These are phyloP conservation scores for Bembecia ichneumoniformis DNA, from an alignment of 2,888 invertebrate genomes.

Conservation along the genomic window DNA sequence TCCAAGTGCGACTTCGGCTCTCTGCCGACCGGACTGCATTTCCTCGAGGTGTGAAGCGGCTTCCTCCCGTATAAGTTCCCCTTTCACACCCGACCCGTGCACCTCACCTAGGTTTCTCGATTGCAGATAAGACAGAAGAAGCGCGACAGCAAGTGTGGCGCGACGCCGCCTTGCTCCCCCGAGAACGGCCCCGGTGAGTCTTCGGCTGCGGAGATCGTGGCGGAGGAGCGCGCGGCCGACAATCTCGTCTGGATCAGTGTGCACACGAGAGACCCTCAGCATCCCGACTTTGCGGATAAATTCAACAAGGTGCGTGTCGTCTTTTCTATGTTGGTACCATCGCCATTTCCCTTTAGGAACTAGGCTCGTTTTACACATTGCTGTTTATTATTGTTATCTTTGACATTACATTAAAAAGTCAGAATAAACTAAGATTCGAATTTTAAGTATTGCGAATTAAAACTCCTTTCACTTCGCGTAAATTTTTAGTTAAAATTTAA, in stretches of 20 bases:
- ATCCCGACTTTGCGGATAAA: slow-evolving; percentile 75
- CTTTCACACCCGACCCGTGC: background rate
- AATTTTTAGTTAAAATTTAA: too few relatives aligned
- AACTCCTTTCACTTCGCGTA: too few relatives aligned
- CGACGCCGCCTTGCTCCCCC: slow-evolving; percentile 79
- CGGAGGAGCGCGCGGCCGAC: slow-evolving; percentile 53
- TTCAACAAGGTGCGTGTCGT: slow-evolving; percentile 75
- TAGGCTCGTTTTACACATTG: too few relatives aligned
- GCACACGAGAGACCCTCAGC: slow-evolving; percentile 76
- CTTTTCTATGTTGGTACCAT: too few relatives aligned
- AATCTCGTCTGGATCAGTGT: slow-evolving; percentile 82
- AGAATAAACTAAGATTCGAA: too few relatives aligned
- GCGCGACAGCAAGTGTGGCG: slow-evolving; percentile 50
- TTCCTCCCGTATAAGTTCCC: background rate
- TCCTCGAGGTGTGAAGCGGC: slow-evolving; percentile 12
- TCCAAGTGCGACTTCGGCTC: slow-evolving; percentile 20
- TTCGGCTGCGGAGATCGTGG: slow-evolving; percentile 12
- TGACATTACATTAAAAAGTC: too few relatives aligned
- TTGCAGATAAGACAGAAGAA: slow-evolving; percentile 16
- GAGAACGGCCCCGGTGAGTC: slow-evolving; percentile 43
- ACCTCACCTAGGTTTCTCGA: too few relatives aligned
- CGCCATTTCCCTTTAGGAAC: too few relatives aligned
- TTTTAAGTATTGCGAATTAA: too few relatives aligned
- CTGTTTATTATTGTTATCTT: too few relatives aligned
- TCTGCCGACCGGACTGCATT: slow-evolving; percentile 38